Conservation (phyloP, 1,140 invertebrate genomes). For the Tetramorium alpestre region DNA sequence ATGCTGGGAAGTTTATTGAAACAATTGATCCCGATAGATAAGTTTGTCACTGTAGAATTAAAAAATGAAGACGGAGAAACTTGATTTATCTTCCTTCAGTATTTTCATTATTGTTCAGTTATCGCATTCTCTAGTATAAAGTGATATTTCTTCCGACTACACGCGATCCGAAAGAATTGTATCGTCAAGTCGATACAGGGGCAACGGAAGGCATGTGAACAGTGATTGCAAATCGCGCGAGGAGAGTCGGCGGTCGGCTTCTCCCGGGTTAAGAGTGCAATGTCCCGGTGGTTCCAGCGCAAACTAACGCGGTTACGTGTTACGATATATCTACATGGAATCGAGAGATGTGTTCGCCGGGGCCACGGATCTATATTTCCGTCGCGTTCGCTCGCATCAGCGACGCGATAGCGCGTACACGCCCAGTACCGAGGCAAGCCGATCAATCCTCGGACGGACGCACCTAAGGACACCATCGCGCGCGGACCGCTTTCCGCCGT, state of each 20-base stretch:
- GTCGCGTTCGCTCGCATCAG: conserved; percentile 21
- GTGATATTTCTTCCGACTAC: not conserved
- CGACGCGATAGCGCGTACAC: conserved; percentile 52
- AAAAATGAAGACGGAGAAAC: not conserved
- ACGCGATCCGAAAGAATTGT: not conserved
- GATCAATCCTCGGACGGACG: conserved; percentile 57
- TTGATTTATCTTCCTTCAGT: not conserved
- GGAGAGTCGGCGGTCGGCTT: conserved; percentile 4
- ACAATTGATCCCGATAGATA: not conserved
- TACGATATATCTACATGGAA: conserved; percentile 14
- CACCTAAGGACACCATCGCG: conserved; percentile 55
- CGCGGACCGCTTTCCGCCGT: conserved; percentile 20
- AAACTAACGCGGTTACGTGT: conserved; percentile 1
- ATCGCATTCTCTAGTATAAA: not conserved
- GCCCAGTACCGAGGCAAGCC: conserved; percentile 42
- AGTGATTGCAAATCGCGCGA: conserved; percentile 1
- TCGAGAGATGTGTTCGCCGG: conserved; percentile 17
- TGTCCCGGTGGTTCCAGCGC: not conserved
- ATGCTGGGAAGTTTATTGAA: not conserved
- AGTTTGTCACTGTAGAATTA: not conserved
- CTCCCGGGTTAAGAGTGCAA: conserved; percentile 3
- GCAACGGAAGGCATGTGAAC: not conserved
- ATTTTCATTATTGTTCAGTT: not conserved
- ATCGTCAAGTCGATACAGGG: not conserved
- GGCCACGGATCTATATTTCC: conserved; percentile 23